Evolutionary conservation across 2,888 invertebrate species (phyloP), one percentile per base, ranked within the genome.

Genomic region (Chrysodeixis includens): DNA sequence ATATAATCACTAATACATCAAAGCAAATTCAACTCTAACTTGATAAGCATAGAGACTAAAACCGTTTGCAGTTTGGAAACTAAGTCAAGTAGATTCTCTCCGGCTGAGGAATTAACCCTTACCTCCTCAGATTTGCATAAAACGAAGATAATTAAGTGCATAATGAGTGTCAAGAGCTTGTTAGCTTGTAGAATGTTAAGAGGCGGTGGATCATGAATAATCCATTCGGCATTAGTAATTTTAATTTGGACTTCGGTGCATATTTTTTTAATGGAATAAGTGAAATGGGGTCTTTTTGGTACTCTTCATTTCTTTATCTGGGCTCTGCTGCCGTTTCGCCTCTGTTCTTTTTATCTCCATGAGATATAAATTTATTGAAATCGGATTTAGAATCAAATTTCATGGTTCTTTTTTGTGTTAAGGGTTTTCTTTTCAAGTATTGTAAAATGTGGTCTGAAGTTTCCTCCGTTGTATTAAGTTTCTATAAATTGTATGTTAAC

Each of bases 71-170:
- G 40, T n/a, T n/a, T 6, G 6, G n/a, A 40, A 40, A 40, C 5
- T 40, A n/a, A 40, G 40, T 40, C 40, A 40, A 40, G 40, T n/a
- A 6, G 40, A 40, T 40, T n/a, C 40, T 14, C 6, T 40, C n/a
- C n/a, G 35, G 35, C 35, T 40, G 40, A 40, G n/a, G 40, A 40
- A 40, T n/a, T 40, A n/a, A 40, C 40, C 40, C 40, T n/a, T 40
- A n/a, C n/a, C n/a, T n/a, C 7, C 40, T 40, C 7, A 40, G n/a
- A 40, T 40, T 40, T n/a, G n/a, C 40, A 40, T 40, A 40, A n/a
- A n/a, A 40, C 4, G 40, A 40, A 5, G n/a, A 40, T 40, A 40
- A 40, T 40, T 40, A 40, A 40, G 40, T 40, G 40, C 5, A 40
- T 26, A 26, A 26, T 26, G 6, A 26, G 26, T 40, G 40, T 40